Base-by-base conservation (phyloP, 1,140 invertebrate genomes). In the Globodera rostochiensis region DNA sequence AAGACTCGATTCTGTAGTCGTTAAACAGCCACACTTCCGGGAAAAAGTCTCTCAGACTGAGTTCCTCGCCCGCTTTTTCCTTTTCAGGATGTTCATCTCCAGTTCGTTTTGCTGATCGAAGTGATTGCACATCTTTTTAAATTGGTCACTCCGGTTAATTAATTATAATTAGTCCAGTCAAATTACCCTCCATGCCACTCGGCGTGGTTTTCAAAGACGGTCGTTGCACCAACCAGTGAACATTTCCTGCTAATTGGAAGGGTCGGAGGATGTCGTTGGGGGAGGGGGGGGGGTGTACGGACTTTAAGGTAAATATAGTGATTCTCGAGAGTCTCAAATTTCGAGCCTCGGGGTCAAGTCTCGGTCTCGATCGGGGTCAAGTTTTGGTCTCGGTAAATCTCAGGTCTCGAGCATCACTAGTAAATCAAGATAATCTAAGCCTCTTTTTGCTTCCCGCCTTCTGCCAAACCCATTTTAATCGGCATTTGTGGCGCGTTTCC, bases 11-110 rank as follows among this genome's bases (percentile, higher is more conserved):
- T 15, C 47, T 60, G 53, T 46, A 86, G 67, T 86, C 83, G 15
- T 85, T 73, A 45, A 85, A 85, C 19, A 85, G 50, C 84, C 84
- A 85, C 11, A 85, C 84, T 80, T 85, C 84, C 46, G 84, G 84
- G 71, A 85, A 85, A 77, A 87, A 85, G 49, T 85, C 84, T 3
- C 84, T 79, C 11, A 87, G 25, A 15, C 67, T n/a, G 8, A 84
- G 19, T 80, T 81, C n/a, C 25, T 45, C 25, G 13, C 50, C 74
- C 21, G 49, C 64, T 49, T 73, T 21, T 47, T 25, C 46, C 21
- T n/a, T 53, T 45, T 49, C 25, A 7, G 15, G 13, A n/a, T 69
- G n/a, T 7, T 47, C 11, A 8, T 78, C 46, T 13, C 67, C 77
- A 53, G 47, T 67, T 49, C 64, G 15, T n/a, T 15, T 25, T 0